Conservation (phyloP, 2,113 vertebrate genomes). For the Python bivittatus region DNA sequence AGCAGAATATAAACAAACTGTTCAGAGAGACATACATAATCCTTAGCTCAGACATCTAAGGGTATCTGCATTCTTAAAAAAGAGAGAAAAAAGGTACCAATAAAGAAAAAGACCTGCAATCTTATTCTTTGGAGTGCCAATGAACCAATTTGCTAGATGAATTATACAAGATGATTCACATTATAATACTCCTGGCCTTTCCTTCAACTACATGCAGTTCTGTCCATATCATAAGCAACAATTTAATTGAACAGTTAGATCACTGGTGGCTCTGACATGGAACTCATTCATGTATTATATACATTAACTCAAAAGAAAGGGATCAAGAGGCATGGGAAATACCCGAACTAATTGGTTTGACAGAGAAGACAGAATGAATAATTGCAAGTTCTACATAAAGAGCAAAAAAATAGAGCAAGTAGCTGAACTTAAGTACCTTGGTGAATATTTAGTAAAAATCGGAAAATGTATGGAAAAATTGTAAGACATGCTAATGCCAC, state of each 20-base stretch:
- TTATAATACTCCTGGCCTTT: neutral
- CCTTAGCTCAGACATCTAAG: constrained; percentile 56
- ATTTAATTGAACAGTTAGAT: neutral
- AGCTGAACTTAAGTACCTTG: neutral
- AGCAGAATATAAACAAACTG: constrained; percentile 49
- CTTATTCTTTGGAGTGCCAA: neutral
- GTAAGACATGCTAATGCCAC: neutral
- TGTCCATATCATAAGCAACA: neutral
- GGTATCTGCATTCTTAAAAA: neutral
- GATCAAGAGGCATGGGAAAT: neutral
- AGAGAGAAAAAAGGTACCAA: neutral
- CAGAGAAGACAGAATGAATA: neutral
- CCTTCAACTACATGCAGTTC: neutral
- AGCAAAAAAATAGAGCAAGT: neutral
- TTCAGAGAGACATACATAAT: constrained; percentile 53
- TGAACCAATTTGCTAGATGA: neutral
- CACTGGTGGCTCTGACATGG: neutral
- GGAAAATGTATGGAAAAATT: neutral
- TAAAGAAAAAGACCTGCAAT: neutral
- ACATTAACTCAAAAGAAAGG: neutral
- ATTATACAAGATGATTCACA: neutral
- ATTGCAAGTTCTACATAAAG: neutral
- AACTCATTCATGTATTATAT: neutral
- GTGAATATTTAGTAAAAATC: neutral
- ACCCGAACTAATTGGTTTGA: neutral